A percentile compares a stretch with the other conserved stretches of the same genome.
Conservation (phyloP, 2,888 invertebrate genomes). For the Eutolmus rufibarbis region DNA sequence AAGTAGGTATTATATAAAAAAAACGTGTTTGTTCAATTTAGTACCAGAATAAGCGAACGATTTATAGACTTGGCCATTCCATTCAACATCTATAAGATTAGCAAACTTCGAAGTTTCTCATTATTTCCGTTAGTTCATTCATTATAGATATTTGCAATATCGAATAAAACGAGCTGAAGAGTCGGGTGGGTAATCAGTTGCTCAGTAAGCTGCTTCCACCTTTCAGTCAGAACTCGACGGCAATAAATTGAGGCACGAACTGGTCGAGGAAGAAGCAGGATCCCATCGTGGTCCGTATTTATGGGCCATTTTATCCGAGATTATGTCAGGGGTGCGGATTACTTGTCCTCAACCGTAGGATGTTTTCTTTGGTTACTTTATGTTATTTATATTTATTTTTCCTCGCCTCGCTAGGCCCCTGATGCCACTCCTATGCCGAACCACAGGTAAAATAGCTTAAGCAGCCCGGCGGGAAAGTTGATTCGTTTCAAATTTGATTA, state of each 20-base stretch:
- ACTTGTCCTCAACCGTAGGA: conserved; percentile 23
- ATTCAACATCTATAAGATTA: neutral
- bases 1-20: no score
- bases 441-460: conserved; percentile 23
- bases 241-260: neutral
- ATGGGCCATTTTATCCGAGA: conserved; percentile 38
- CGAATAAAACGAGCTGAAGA: neutral
- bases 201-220: conserved; percentile 1
- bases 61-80: neutral
- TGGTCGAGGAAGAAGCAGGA: neutral
- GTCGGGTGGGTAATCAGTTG: neutral
- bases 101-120: neutral
- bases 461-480: conserved; percentile 7
- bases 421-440: neutral
- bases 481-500: conserved; percentile 29
- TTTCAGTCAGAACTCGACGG: neutral
- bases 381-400: neutral
- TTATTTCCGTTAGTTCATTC: neutral
- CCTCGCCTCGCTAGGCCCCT: neutral
- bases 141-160: neutral
- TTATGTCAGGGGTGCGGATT: conserved; percentile 41
- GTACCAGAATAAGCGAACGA: neutral
- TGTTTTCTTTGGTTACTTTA: conserved; percentile 9
- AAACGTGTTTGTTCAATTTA: no score
- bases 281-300: conserved; percentile 30